Percentiles rank a stretch among this genome's conserved stretches.
phyloP scores from a whole-genome alignment of 1,140 invertebrate genomes.

The Drosophila cardini region DNA sequence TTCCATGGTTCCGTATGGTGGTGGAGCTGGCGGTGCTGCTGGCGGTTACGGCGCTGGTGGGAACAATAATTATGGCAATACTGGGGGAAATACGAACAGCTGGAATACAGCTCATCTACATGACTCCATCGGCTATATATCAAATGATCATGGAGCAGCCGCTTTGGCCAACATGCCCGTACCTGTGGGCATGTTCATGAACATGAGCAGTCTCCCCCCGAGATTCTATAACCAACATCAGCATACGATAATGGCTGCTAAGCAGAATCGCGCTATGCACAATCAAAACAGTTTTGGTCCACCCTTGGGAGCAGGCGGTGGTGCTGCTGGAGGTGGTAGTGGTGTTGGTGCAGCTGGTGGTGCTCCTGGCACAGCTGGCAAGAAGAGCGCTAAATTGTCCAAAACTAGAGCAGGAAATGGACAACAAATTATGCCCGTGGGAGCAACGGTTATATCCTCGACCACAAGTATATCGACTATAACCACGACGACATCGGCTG shows the following conservation, averaged over 20 bases:
- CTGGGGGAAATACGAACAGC: background rate
- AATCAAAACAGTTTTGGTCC: constrained; percentile 26
- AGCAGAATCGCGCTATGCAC: constrained; percentile 66
- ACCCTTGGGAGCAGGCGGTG: background rate
- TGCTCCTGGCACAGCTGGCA: constrained; percentile 31
- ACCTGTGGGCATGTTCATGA: constrained; percentile 97
- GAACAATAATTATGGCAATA: background rate
- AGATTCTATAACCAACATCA: constrained; percentile 93
- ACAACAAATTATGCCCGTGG: constrained; percentile 1
- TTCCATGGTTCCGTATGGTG: background rate
- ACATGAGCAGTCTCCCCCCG: constrained; percentile 95
- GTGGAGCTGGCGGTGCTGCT: constrained; percentile 1
- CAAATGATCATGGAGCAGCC: constrained; percentile 92
- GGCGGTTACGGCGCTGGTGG: background rate
- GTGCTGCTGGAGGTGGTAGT: constrained; percentile 34
- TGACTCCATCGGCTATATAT: constrained; percentile 97
- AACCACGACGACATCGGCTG: background rate
- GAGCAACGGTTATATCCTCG: background rate
- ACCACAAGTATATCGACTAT: constrained; percentile 3
- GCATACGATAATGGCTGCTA: constrained; percentile 86
- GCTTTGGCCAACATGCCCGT: constrained; percentile 93
- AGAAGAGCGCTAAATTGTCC: constrained; percentile 41
- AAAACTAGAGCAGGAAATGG: constrained; percentile 21
- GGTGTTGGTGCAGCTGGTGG: constrained; percentile 42
- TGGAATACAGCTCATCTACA: constrained; percentile 85